Conservation (phyloP, 2,113 vertebrate genomes). For the Pedetes capensis region DNA sequence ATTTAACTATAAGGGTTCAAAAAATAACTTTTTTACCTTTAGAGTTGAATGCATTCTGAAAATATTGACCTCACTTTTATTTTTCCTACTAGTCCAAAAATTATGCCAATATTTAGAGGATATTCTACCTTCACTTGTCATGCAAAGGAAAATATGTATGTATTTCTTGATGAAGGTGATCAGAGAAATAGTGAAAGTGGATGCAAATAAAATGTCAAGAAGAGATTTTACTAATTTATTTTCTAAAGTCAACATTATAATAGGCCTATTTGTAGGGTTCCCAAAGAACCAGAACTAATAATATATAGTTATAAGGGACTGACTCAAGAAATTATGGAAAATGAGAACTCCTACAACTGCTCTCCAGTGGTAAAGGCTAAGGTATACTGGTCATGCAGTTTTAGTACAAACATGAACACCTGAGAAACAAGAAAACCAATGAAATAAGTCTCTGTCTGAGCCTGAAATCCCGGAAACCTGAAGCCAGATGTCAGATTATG, state of each 20-base stretch:
- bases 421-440: neutral
- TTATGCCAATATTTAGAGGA: neutral
- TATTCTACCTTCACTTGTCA: neutral
- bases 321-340: neutral
- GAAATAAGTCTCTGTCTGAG: fast-evolving
- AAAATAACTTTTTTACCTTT: neutral
- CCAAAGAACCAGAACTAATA: neutral
- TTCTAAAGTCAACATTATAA: neutral
- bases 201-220: neutral
- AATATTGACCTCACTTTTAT: neutral
- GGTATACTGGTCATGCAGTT: neutral
- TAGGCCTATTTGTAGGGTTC: neutral
- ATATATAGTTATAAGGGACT: neutral
- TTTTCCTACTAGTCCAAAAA: neutral
- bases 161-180: neutral
- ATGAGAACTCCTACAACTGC: neutral
- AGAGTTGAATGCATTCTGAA: neutral
- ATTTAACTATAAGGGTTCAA: neutral
- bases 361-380: neutral
- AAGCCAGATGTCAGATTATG: neutral
- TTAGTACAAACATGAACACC: neutral
- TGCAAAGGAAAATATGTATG: neutral
- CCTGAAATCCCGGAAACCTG: neutral
- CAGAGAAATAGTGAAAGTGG: neutral
- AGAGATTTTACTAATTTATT: neutral